Conservation (phyloP, 64 coral and sea anemone species). For the Platygyra sinensis region DNA sequence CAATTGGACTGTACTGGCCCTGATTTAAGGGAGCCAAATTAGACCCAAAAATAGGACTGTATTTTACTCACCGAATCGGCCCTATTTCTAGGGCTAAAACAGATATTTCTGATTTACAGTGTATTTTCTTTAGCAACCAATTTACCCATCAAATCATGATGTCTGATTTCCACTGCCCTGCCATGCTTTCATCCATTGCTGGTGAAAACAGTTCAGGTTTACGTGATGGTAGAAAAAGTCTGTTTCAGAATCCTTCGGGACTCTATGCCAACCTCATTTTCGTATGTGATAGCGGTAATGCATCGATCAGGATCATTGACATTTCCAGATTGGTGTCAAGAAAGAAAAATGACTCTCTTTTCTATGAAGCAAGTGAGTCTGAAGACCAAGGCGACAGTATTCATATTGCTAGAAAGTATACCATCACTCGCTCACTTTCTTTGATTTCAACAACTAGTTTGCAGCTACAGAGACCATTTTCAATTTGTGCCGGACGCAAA, state of each 20-base stretch:
- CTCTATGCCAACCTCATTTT: slow-evolving; percentile 58
- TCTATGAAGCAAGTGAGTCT: slow-evolving; percentile 5
- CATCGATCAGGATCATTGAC: slow-evolving; percentile 54
- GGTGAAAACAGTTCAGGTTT: slow-evolving; percentile 57
- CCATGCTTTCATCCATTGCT: slow-evolving; percentile 63
- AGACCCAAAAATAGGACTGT: too few relatives aligned
- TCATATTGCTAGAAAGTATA: slow-evolving; percentile 38
- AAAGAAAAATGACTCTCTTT: slow-evolving; percentile 24
- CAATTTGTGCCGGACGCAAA: slow-evolving; percentile 37
- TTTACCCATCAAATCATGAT: slow-evolving; percentile 69
- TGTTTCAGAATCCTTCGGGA: slow-evolving; percentile 53
- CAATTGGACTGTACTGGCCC: too few relatives aligned
- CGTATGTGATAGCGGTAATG: slow-evolving; percentile 58
- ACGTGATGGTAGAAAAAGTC: slow-evolving; percentile 52
- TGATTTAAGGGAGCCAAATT: too few relatives aligned
- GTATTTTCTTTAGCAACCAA: slow-evolving; percentile 52
- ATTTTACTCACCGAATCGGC: too few relatives aligned
- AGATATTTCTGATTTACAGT: too few relatives aligned
- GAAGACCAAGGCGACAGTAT: slow-evolving; percentile 30
- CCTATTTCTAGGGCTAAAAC: too few relatives aligned
- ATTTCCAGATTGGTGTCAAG: slow-evolving; percentile 46
- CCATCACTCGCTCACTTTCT: slow-evolving; percentile 32
- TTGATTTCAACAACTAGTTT: slow-evolving; percentile 29
- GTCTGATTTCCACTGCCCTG: slow-evolving; percentile 51
- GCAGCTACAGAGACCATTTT: slow-evolving; percentile 44